Percentiles rank a stretch among this genome's conserved stretches.
phyloP scores from a whole-genome alignment of 2,113 vertebrate species.

The Chinchilla lanigera region DNA sequence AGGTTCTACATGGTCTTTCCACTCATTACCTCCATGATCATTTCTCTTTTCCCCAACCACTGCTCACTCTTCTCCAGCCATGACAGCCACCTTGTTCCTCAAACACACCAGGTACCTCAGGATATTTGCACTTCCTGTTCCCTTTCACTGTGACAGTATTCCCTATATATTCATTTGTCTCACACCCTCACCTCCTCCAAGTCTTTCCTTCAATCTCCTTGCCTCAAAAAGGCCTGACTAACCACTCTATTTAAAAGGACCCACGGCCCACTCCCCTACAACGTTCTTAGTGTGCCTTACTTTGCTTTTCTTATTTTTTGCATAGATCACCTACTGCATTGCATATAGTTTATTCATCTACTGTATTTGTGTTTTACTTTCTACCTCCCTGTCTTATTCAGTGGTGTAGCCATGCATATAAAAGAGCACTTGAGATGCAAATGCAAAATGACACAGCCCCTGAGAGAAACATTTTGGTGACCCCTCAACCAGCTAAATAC shows the following conservation, averaged over 20 bases:
- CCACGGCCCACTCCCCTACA: neutral
- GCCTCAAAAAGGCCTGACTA: neutral
- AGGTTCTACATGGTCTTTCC: neutral
- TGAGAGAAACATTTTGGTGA: neutral
- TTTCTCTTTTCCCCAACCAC: neutral
- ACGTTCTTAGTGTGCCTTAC: no score
- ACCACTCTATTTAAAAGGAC: neutral
- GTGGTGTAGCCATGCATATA: neutral
- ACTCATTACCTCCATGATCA: neutral
- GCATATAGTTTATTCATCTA: neutral
- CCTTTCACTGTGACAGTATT: neutral
- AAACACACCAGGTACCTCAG: neutral
- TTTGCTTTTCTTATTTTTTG: neutral
- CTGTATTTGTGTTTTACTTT: neutral
- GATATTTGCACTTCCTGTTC: neutral
- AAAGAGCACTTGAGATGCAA: neutral
- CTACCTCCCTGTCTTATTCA: neutral
- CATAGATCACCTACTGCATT: neutral
- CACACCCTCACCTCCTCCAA: neutral
- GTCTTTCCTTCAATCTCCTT: neutral
- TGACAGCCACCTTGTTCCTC: neutral
- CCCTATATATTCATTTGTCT: neutral
- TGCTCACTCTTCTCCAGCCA: neutral
- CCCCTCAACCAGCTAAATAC: neutral
- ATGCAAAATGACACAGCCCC: neutral